Evolutionary conservation across 2,113 vertebrate genomes (phyloP).

Genomic region (Takifugu bimaculatus): DNA sequence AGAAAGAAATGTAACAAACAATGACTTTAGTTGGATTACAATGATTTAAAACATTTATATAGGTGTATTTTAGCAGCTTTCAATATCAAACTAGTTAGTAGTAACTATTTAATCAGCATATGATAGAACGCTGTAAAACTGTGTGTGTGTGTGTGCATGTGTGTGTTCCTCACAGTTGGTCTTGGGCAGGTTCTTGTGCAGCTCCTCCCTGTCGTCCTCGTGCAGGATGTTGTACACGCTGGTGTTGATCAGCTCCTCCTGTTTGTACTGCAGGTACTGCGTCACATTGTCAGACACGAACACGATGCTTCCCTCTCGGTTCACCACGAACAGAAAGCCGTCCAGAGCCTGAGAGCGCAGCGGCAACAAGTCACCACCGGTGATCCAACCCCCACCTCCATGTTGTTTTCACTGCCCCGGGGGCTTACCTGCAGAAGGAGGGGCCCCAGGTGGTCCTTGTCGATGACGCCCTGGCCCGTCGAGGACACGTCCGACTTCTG

Average conservation of each 20-base stretch:
- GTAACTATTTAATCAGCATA: too few species aligned
- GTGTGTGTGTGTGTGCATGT: slow-evolving; percentile 4
- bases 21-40: too few species aligned
- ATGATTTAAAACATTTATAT: too few species aligned
- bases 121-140: neutral
- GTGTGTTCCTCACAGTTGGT: slow-evolving; percentile 78
- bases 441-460: slow-evolving; percentile 92
- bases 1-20: too few species aligned
- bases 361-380: slow-evolving; percentile 15
- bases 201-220: slow-evolving; percentile 91
- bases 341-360: slow-evolving; percentile 81
- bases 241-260: slow-evolving; percentile 93
- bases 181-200: slow-evolving; percentile 93
- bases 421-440: slow-evolving; percentile 85
- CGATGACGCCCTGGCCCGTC: slow-evolving; percentile 93
- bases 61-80: neutral
- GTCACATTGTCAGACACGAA: slow-evolving; percentile 97
- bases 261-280: slow-evolving; percentile 93
- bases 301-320: slow-evolving; percentile 92
- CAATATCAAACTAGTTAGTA: neutral
- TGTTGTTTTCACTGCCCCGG: neutral
- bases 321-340: slow-evolving; percentile 94
- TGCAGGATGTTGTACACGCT: slow-evolving; percentile 91
- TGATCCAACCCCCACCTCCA: neutral
- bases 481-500: slow-evolving; percentile 98